A percentile compares a stretch with the other conserved stretches of the same genome.
Conservation (phyloP, 1,140 invertebrate genomes). For the fruit fly (Drosophila melanogaster) region DNA sequence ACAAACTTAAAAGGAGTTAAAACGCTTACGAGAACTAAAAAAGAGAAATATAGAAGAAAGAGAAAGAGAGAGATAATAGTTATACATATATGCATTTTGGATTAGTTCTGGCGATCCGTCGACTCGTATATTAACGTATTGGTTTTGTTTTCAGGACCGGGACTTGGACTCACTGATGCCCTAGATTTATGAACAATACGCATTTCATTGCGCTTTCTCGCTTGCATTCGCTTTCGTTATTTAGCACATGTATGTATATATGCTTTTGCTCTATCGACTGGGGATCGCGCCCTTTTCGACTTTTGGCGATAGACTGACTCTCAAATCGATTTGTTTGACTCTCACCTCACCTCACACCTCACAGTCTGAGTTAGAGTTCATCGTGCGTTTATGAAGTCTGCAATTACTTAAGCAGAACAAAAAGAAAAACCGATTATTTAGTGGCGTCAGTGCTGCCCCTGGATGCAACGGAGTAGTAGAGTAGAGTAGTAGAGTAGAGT, state of each 20-base stretch:
- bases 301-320: slow-evolving; percentile 52
- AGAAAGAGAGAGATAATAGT: slow-evolving; percentile 79
- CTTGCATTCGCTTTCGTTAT: slow-evolving; percentile 1
- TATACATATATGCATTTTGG: slow-evolving; percentile 79
- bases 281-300: slow-evolving; percentile 45
- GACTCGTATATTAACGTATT: slow-evolving; percentile 29
- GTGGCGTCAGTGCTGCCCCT: slow-evolving; percentile 79
- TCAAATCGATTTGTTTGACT: slow-evolving; percentile 64
- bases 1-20: slow-evolving; percentile 66
- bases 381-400: slow-evolving; percentile 83
- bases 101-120: slow-evolving; percentile 68
- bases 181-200: slow-evolving; percentile 16
- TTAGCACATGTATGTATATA: slow-evolving; percentile 29
- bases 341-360: slow-evolving; percentile 79
- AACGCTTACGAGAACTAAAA: slow-evolving; percentile 72
- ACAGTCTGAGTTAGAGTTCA: slow-evolving; percentile 69
- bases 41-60: slow-evolving; percentile 74
- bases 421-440: slow-evolving; percentile 84
- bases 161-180: slow-evolving; percentile 28
- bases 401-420: slow-evolving; percentile 85
- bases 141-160: slow-evolving; percentile 3
- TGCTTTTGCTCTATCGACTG: slow-evolving; percentile 35
- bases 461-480: slow-evolving; percentile 76
- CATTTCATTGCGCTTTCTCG: slow-evolving; percentile 4
- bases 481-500: slow-evolving; percentile 61